A percentile compares a stretch with the other conserved stretches of the same genome.
Evolutionary conservation across 37 sponge, comb jelly and placozoan species (phyloP).

Genomic region (Chondrosia reniformis): DNA sequence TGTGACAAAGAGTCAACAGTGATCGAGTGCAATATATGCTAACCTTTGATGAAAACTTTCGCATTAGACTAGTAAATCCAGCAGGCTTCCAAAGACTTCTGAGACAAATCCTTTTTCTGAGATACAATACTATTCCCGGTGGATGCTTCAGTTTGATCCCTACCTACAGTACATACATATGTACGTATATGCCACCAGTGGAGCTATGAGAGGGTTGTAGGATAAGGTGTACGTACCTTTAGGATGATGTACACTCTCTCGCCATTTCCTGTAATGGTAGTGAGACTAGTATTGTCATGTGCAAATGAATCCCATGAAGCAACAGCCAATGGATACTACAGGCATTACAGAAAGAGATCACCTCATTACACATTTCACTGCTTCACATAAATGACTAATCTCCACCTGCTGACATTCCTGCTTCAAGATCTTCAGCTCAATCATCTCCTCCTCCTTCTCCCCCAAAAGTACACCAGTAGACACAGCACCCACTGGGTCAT

Average conservation of each 20-base stretch:
- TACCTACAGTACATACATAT: too few relatives aligned
- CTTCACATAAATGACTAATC: too few relatives aligned
- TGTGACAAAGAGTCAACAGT: too few relatives aligned
- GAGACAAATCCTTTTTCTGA: slow-evolving; percentile 89
- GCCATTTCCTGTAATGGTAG: slow-evolving; percentile 57
- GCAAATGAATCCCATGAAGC: slow-evolving; percentile 96
- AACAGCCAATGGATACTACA: slow-evolving; percentile 36
- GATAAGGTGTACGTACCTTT: slow-evolving; percentile 36
- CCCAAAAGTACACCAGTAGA: slow-evolving; percentile 48
- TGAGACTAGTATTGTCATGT: slow-evolving; percentile 80
- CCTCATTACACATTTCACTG: too few relatives aligned
- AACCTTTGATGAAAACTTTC: slow-evolving; percentile 49
- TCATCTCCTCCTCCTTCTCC: slow-evolving; percentile 68
- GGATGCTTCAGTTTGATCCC: slow-evolving; percentile 72
- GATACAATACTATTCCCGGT: slow-evolving; percentile 56
- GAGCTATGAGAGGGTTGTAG: too few relatives aligned
- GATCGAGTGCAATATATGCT: slow-evolving; percentile 22
- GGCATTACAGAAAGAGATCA: too few relatives aligned
- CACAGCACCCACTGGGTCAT: slow-evolving; percentile 34
- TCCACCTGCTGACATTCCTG: slow-evolving; percentile 42
- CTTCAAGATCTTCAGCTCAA: slow-evolving; percentile 56
- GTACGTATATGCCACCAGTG: too few relatives aligned
- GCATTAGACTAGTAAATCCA: slow-evolving; percentile 45
- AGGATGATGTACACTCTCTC: slow-evolving; percentile 92
- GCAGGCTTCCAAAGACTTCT: slow-evolving; percentile 78